These are phyloP conservation scores for Bedellia somnulentella DNA, from an alignment of 2,888 invertebrate genomes.

Conservation along the genomic window DNA sequence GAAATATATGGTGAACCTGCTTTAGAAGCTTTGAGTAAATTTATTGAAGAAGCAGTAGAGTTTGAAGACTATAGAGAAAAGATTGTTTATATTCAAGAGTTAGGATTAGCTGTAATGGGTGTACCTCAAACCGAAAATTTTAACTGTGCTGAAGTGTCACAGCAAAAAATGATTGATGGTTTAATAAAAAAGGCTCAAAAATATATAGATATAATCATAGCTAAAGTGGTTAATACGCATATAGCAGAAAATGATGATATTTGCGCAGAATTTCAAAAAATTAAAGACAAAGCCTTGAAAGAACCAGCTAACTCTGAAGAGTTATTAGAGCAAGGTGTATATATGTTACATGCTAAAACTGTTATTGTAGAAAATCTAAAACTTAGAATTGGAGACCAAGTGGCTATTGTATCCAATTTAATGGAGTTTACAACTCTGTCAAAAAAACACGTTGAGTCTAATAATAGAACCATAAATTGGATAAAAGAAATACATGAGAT, in stretches of 20 bases:
- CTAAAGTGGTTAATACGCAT: conserved; percentile 65
- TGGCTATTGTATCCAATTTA: conserved; percentile 68
- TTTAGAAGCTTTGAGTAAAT: conserved; percentile 37
- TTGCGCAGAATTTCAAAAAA: conserved; percentile 70
- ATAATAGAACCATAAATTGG: conserved; percentile 84
- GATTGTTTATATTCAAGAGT: conserved; percentile 63
- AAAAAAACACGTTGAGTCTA: conserved; percentile 75
- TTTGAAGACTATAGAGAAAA: conserved; percentile 65
- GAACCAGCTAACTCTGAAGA: conserved; percentile 80
- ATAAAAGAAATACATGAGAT: conserved; percentile 76
- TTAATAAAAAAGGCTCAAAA: conserved; percentile 61
- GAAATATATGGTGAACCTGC: conserved; percentile 57
- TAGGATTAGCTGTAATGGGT: conserved; percentile 61
- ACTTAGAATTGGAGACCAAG: conserved; percentile 68
- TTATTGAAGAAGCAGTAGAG: conserved; percentile 48
- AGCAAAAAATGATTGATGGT: conserved; percentile 64
- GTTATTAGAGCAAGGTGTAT: conserved; percentile 77
- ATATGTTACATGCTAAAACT: conserved; percentile 78
- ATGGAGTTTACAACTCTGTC: conserved; percentile 77
- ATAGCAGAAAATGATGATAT: conserved; percentile 68
- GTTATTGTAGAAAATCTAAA: conserved; percentile 69
- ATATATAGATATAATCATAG: conserved; percentile 64
- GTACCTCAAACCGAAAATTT: conserved; percentile 71
- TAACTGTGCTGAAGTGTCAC: conserved; percentile 64
- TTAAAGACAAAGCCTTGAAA: conserved; percentile 68